Evolutionary conservation across 1,140 invertebrate genomes (phyloP).

Genomic region (Drosophila varians): DNA sequence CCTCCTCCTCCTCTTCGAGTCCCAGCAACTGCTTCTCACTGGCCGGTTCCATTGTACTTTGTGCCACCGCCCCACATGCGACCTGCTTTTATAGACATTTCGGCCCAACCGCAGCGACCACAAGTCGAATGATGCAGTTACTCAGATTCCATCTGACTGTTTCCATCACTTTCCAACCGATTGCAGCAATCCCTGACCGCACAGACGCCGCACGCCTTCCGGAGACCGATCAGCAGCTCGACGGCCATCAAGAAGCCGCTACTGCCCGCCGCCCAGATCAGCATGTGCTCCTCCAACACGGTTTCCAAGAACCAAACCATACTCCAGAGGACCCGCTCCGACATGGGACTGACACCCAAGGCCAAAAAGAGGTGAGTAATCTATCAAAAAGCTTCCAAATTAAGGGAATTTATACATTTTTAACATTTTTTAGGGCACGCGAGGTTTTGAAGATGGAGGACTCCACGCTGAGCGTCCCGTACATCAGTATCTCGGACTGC

Average conservation of each 20-base stretch:
- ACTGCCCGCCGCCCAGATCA: neutral
- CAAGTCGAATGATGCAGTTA: neutral
- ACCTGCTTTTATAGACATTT: constrained; percentile 28
- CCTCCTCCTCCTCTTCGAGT: neutral
- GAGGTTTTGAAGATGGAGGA: neutral
- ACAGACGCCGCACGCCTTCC: constrained; percentile 28
- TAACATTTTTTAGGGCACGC: neutral
- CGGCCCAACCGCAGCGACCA: constrained; percentile 29
- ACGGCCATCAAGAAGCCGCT: constrained; percentile 15
- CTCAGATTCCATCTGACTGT: constrained; percentile 20
- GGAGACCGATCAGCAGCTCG: constrained; percentile 7
- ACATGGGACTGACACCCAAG: neutral
- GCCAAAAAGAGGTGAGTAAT: neutral
- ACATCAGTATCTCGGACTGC: neutral
- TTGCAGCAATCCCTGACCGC: constrained; percentile 49
- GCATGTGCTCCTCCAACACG: neutral
- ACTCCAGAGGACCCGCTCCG: neutral
- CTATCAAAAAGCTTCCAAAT: neutral
- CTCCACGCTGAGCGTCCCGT: neutral
- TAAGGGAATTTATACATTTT: neutral
- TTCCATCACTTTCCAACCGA: constrained; percentile 4
- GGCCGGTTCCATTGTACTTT: constrained; percentile 35
- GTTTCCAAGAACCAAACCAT: neutral
- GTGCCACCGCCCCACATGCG: constrained; percentile 2
- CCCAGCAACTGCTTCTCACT: neutral